Base-by-base conservation (phyloP, 1,140 invertebrate species). In the Colletes latitarsis region DNA sequence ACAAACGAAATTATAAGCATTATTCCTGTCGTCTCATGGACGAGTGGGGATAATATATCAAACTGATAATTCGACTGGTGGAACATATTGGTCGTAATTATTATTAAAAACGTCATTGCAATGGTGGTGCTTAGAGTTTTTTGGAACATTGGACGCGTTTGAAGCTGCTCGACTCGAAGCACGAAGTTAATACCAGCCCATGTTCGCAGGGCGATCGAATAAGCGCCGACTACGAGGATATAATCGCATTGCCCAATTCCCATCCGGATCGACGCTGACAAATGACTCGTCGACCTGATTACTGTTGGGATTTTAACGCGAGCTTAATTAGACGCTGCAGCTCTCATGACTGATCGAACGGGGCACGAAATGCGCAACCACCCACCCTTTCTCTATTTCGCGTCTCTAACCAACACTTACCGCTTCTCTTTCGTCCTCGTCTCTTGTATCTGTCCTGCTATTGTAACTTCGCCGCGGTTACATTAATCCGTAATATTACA, bases 261-360 rank as follows among this genome's bases (percentile, higher is more conserved):
- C 82, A 87, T 87, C 64, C 79, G 55, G 63, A 75, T 67, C 82
- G 64, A 79, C 76, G 79, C 86, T 88, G 86, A 88, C 85, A 88
- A 88, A 88, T 88, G 86, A 88, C 85, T 88, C 79, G 76, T 84
- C 82, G 85, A 63, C 82, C 81, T 87, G 82, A 87, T 87, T 88
- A 88, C 86, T 87, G 86, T 87, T 88, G 86, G 85, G 85, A 88
- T 88, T 88, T 88, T 88, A 88, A 88, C 86, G 80, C 85, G 79
- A 82, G 85, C 86, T 87, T 88, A 88, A 88, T 88, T 88, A 88
- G 86, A 87, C 82, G 80, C 82, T 82, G 85, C 75, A 88, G 67
- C 77, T 78, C 52, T 64, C 87, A 77, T 87, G 81, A 89, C 83
- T 85, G 87, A 89, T 89, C 82, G 88, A 81, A 82, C 74, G 66